phyloP scores from a whole-genome alignment of 2,888 invertebrate genomes.

The Ophioninae sp. region DNA sequence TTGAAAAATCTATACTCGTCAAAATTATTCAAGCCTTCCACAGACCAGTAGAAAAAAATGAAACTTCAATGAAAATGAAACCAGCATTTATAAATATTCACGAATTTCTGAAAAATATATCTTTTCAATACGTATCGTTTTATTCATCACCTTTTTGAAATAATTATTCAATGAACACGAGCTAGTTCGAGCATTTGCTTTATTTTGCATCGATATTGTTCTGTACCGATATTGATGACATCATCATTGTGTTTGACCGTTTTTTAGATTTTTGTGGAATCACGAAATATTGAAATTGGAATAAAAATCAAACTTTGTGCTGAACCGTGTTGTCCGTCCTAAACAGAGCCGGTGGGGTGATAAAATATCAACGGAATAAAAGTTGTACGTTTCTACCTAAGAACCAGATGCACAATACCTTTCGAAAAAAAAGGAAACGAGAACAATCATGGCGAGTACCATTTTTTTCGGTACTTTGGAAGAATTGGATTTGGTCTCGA shows the following conservation, averaged over 20 bases:
- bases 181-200: too few relatives aligned
- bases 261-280: not conserved
- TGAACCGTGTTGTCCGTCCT: not conserved
- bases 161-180: not conserved
- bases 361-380: conserved; percentile 7
- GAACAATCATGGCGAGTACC: conserved; percentile 28
- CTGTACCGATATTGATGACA: not conserved
- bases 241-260: not conserved
- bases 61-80: not conserved
- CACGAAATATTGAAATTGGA: not conserved
- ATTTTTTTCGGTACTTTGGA: conserved; percentile 30
- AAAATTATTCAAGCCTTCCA: not conserved
- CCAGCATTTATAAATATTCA: not conserved
- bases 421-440: conserved; percentile 65
- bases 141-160: not conserved
- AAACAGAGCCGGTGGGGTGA: conserved; percentile 60
- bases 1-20: too few relatives aligned
- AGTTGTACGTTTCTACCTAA: conserved; percentile 67
- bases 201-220: not conserved
- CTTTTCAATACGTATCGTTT: not conserved
- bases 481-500: conserved; percentile 20
- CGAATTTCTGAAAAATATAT: not conserved
- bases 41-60: too few relatives aligned
- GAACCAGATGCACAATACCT: conserved; percentile 81
- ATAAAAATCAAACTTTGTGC: not conserved